Percentiles rank a stretch among this genome's conserved stretches.
phyloP scores from a whole-genome alignment of 1,140 invertebrate genomes.

The Solenopsis invicta region DNA sequence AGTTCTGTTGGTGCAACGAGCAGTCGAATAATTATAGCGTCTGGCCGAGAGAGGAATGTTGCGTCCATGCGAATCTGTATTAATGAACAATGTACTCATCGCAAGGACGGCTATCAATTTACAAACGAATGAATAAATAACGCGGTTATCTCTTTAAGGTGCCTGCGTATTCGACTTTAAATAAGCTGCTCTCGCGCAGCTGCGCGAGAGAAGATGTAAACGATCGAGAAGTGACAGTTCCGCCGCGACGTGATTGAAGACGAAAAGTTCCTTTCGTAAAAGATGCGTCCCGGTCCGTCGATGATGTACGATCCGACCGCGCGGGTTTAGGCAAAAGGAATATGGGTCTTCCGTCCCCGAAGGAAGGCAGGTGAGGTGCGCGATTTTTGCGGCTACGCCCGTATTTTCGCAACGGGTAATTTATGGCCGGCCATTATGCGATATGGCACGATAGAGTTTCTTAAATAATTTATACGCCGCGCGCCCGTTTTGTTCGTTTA shows the following conservation, averaged over 20 bases:
- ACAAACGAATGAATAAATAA: slow-evolving; percentile 59
- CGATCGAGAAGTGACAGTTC: slow-evolving; percentile 54
- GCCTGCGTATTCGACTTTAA: not conserved
- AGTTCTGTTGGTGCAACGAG: slow-evolving; percentile 15
- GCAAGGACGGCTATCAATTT: slow-evolving; percentile 60
- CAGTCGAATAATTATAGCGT: slow-evolving; percentile 52
- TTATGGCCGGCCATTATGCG: slow-evolving; percentile 74
- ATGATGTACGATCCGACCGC: slow-evolving; percentile 68
- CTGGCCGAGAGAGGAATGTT: slow-evolving; percentile 43
- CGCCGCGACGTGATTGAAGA: slow-evolving; percentile 41
- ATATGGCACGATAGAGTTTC: slow-evolving; percentile 73
- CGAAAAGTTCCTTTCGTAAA: slow-evolving; percentile 63
- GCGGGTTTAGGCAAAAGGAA: slow-evolving; percentile 73
- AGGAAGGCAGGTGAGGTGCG: slow-evolving; percentile 16
- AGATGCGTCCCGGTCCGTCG: not conserved
- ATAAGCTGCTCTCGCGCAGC: not conserved
- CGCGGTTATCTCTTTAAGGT: slow-evolving; percentile 18
- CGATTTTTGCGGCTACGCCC: slow-evolving; percentile 67
- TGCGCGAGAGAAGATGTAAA: slow-evolving; percentile 37
- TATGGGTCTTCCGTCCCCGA: not conserved
- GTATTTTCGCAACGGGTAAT: slow-evolving; percentile 73
- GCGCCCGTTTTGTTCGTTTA: slow-evolving; percentile 66
- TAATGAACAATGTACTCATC: slow-evolving; percentile 56
- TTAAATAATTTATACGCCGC: slow-evolving; percentile 77
- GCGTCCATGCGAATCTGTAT: slow-evolving; percentile 49